phyloP scores from a whole-genome alignment of 1,140 invertebrate genomes.

The Diachasmimorpha longicaudata region DNA sequence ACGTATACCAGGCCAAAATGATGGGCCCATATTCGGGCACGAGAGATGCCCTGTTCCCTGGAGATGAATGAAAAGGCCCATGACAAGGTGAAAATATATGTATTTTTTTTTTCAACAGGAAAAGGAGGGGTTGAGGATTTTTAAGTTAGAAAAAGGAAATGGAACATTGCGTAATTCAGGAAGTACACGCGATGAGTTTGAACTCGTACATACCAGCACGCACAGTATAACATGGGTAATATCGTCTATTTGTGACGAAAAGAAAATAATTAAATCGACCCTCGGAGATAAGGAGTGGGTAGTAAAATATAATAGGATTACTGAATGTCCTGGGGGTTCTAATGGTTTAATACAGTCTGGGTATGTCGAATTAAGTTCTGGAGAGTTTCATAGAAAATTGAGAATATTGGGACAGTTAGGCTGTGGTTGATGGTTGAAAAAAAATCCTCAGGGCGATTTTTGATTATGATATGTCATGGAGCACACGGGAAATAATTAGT shows the following conservation, averaged over 20 bases:
- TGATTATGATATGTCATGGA: no score
- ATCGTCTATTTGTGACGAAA: not conserved
- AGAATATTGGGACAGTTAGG: no score
- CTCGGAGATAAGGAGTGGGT: conserved; percentile 18
- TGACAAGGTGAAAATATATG: not conserved
- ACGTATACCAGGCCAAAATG: not conserved
- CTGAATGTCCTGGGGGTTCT: not conserved
- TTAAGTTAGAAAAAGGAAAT: not conserved
- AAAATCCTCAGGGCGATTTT: no score
- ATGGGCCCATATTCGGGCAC: not conserved
- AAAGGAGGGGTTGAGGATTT: not conserved
- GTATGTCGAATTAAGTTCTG: not conserved
- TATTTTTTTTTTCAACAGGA: not conserved
- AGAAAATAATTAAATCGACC: not conserved
- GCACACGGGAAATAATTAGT: no score
- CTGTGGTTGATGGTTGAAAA: no score
- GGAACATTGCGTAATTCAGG: not conserved
- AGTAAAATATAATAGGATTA: not conserved
- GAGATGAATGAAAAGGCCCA: not conserved
- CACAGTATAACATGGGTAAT: not conserved
- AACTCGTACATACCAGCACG: conserved; percentile 2
- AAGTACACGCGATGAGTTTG: not conserved
- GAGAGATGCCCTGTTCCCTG: not conserved
- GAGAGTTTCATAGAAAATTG: not conserved
- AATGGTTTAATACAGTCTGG: not conserved